Conservation (phyloP, 2,797 vertebrate species). For the Diplodus puntazzo region DNA sequence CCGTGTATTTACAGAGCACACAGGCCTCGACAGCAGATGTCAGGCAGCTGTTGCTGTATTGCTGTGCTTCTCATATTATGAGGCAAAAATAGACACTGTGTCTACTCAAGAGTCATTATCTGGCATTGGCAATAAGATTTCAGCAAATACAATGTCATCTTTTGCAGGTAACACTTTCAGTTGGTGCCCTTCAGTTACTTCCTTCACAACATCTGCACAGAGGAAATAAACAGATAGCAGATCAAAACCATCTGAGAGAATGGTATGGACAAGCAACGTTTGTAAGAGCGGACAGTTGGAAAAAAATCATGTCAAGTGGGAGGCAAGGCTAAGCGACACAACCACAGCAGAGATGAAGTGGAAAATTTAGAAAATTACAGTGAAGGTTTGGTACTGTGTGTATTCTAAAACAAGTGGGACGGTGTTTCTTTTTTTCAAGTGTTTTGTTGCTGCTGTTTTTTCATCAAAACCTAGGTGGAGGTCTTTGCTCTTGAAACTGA, state of each 20-base stretch:
- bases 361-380: too few relatives aligned
- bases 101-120: constrained; percentile 22
- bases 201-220: background rate
- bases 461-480: too few relatives aligned
- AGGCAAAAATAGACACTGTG: constrained; percentile 24
- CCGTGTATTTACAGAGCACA: constrained; percentile 19
- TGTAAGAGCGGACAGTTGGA: background rate
- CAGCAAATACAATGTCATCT: constrained; percentile 34
- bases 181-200: constrained; percentile 1
- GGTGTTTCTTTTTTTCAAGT: too few relatives aligned
- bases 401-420: too few relatives aligned
- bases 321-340: background rate
- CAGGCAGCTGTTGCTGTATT: constrained; percentile 9
- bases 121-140: constrained; percentile 15
- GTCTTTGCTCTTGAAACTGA: too few relatives aligned
- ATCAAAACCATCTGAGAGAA: background rate
- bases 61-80: constrained; percentile 28
- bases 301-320: constrained; percentile 7
- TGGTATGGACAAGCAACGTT: background rate
- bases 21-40: constrained; percentile 28
- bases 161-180: constrained; percentile 2
- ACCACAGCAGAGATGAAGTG: background rate
- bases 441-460: too few relatives aligned
- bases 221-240: background rate
- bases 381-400: too few relatives aligned